Evolutionary conservation across 1,140 invertebrate species (phyloP).

Genomic region (Batillaria attramentaria): DNA sequence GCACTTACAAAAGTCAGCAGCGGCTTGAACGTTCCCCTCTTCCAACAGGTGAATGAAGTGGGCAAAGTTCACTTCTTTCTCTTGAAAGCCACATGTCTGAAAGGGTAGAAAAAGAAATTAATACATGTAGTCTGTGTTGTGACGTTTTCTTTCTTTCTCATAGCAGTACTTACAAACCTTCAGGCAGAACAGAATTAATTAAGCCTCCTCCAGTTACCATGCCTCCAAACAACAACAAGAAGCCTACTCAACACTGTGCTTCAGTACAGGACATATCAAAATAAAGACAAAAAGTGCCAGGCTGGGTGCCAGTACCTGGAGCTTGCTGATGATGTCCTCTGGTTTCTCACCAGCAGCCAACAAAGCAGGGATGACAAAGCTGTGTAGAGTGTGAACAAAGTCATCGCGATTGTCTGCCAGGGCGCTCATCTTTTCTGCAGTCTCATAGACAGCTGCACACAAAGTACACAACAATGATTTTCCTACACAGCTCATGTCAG

Average conservation of each 20-base stretch:
- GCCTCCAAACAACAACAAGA: too few species aligned
- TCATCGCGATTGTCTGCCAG: not conserved
- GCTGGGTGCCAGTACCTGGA: constrained; percentile 17
- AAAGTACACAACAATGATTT: too few species aligned
- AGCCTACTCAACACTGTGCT: not conserved
- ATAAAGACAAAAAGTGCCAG: not conserved
- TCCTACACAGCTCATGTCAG: too few species aligned
- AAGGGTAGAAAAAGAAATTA: not conserved
- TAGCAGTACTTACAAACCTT: not conserved
- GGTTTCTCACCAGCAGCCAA: not conserved
- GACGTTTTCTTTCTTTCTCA: not conserved
- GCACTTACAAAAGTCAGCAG: constrained; percentile 18
- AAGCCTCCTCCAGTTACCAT: too few species aligned
- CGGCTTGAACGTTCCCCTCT: not conserved
- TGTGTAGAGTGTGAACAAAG: not conserved
- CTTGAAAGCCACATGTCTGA: constrained; percentile 12
- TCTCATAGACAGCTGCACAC: constrained; percentile 23
- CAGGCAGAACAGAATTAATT: too few species aligned
- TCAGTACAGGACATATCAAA: not conserved
- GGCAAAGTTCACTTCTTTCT: constrained; percentile 31
- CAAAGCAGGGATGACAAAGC: constrained; percentile 18
- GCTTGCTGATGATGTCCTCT: constrained; percentile 11
- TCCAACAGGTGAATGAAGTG: not conserved
- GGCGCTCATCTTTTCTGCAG: not conserved
- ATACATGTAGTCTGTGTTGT: not conserved